Evolutionary conservation across 1,140 invertebrate species (phyloP).

Genomic region (Theocolax elegans): DNA sequence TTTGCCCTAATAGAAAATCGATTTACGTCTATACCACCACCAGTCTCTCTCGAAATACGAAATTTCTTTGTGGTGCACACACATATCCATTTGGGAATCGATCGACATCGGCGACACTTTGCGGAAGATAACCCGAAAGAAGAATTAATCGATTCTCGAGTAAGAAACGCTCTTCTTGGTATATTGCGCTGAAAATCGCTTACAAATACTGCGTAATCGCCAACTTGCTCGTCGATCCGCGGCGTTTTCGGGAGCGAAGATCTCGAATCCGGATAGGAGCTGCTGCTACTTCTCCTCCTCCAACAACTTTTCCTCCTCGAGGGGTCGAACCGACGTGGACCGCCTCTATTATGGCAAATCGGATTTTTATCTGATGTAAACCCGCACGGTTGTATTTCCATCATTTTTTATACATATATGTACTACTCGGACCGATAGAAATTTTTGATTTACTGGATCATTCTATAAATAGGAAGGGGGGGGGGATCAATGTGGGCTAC

Average conservation of each 20-base stretch:
- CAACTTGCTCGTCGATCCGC: too few species aligned
- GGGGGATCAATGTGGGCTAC: too few species aligned
- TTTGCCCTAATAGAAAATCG: conserved; percentile 32
- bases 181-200: neutral
- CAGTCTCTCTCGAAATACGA: too few species aligned
- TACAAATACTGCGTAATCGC: neutral
- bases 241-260: too few species aligned
- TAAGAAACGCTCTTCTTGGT: neutral
- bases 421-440: neutral
- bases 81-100: conserved; percentile 1
- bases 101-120: neutral
- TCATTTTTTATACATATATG: too few species aligned
- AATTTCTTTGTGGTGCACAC: too few species aligned
- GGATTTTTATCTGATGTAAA: conserved; percentile 16
- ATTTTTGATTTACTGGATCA: conserved; percentile 6
- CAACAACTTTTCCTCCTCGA: too few species aligned
- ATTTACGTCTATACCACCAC: conserved; percentile 20
- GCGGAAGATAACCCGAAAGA: neutral
- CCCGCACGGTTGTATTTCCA: too few species aligned
- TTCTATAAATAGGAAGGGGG: too few species aligned
- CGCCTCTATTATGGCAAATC: neutral
- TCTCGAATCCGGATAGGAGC: too few species aligned
- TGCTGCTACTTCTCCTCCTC: too few species aligned
- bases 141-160: conserved; percentile 36
- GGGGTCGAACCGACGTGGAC: too few species aligned